Base-by-base conservation (phyloP, 2,888 invertebrate species). In the Eristalis arbustorum region DNA sequence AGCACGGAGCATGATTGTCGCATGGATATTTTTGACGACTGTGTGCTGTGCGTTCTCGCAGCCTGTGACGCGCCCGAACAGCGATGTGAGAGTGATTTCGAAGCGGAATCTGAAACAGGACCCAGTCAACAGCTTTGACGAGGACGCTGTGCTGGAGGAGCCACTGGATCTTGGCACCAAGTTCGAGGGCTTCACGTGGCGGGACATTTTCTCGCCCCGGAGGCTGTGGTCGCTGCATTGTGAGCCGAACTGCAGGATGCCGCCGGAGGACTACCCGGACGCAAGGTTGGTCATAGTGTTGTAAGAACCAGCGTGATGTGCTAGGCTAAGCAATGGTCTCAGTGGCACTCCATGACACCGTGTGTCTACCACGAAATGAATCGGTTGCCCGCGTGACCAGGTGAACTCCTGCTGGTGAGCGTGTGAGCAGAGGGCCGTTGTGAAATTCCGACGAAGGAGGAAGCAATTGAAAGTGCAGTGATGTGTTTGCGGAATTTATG, bases 141-240 rank as follows among this genome's bases (percentile, higher is more conserved):
- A 42, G n/a, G 59, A 72, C 23, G 28, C 62, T 13, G 23, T 68
- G 8, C 2, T 73, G 68, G 80, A 73, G n/a, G 31, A 68, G 10
- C 42, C 22, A 40, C 40, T 66, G 42, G 34, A 42, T 28, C 13
- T 25, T 13, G 37, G 28, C 11, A 56, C 34, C n/a, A 57, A 72
- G 23, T 22, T 40, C 11, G 71, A 66, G 4, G 28, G 23, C 18
- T 13, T 10, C 5, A 62, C 67, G 13, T 89, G 88, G 72, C 84
- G 88, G 80, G 89, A 89, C 84, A 89, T 90, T 88, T 84, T 89
- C 73, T 88, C 89, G 80, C 90, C 91, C 75, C 81, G 89, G 66
- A 89, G 89, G 84, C 90, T 90, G 83, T 91, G 90, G 91, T 71
- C 89, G 72, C 89, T 84, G 77, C 89, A 88, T 34, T 91, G 91